Base-by-base conservation (phyloP, 2,888 invertebrate genomes). In the Scaptodrosophila latifasciaeformis region DNA sequence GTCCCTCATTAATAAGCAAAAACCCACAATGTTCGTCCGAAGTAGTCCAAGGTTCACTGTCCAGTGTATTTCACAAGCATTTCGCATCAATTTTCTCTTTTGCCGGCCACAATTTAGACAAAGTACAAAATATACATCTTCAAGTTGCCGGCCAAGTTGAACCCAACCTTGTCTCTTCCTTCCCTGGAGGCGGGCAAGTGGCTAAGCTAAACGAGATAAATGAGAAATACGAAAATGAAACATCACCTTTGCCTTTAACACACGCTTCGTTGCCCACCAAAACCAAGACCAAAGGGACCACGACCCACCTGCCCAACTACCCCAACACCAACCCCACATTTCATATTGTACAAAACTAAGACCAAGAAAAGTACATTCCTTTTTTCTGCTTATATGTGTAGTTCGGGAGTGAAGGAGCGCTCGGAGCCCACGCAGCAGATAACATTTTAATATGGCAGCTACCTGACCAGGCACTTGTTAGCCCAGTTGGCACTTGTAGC, bases 211-310 rank as follows among this genome's bases (percentile, higher is more conserved):
- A 80, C 67, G 75, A 84, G 83, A 83, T 82, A 84, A 84, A 83
- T 83, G 84, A 71, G 82, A 78, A 80, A 82, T 82, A 82, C 68
- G 76, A 82, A 83, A 83, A 82, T 84, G 82, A 84, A 84, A 77
- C 84, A 82, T 83, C 78, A 82, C 78, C 81, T 83, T 77, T 65
- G 65, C 65, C 75, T 65, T 49, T 46, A 53, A 65, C 67, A 56
- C 44, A 59, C 59, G 4, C 24, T 24, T 7, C 4, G 24, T 24
- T 47, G 52, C 53, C 56, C 52, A 47, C 54, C 35, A 56, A 52
- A 12, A 51, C 17, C 45, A 31, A 35, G 17, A 39, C n/a, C n/a
- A n/a, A n/a, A n/a, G n/a, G n/a, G n/a, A n/a, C n/a, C n/a, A n/a
- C n/a, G n/a, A n/a, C n/a, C n/a, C 48, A 42, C 21, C n/a, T 34